Evolutionary conservation across 2,113 vertebrate species (phyloP).

Genomic region (Gobiocypris rarus): DNA sequence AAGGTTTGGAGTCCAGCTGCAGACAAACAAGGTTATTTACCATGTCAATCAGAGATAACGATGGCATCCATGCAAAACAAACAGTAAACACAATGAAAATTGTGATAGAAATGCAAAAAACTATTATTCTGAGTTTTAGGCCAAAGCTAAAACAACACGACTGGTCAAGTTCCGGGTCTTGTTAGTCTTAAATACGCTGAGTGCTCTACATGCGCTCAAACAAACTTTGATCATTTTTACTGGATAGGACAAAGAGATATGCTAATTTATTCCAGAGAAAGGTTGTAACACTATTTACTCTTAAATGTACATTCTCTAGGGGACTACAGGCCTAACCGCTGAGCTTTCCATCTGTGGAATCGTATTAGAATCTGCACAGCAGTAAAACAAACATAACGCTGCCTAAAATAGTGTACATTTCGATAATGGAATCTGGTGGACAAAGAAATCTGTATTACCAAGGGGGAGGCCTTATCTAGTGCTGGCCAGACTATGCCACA

Average conservation of each 20-base stretch:
- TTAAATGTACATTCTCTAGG: slow-evolving; percentile 67
- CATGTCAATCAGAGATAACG: slow-evolving; percentile 61
- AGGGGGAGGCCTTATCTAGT: slow-evolving; percentile 73
- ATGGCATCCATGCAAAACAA: slow-evolving; percentile 48
- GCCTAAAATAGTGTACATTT: slow-evolving; percentile 61
- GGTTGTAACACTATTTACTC: slow-evolving; percentile 73
- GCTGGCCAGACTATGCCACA: slow-evolving; percentile 61
- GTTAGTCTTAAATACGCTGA: slow-evolving; percentile 75
- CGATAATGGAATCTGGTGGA: slow-evolving; percentile 68
- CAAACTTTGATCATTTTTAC: slow-evolving; percentile 75
- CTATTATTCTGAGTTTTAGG: slow-evolving; percentile 45
- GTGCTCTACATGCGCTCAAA: slow-evolving; percentile 68
- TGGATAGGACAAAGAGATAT: slow-evolving; percentile 67
- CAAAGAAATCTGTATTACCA: slow-evolving; percentile 66
- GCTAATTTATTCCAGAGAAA: slow-evolving; percentile 75
- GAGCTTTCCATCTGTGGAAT: slow-evolving; percentile 49
- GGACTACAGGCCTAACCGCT: slow-evolving; percentile 55
- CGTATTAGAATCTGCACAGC: slow-evolving; percentile 60
- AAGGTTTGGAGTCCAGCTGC: slow-evolving; percentile 49
- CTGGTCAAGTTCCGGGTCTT: slow-evolving; percentile 62
- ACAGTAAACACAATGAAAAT: slow-evolving; percentile 47
- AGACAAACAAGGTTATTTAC: slow-evolving; percentile 69
- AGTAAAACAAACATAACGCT: slow-evolving; percentile 54
- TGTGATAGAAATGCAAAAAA: slow-evolving; percentile 61
- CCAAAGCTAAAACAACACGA: slow-evolving; percentile 57